Base-by-base conservation (phyloP, 2,888 invertebrate genomes). In the Caenorhabditis sp. region DNA sequence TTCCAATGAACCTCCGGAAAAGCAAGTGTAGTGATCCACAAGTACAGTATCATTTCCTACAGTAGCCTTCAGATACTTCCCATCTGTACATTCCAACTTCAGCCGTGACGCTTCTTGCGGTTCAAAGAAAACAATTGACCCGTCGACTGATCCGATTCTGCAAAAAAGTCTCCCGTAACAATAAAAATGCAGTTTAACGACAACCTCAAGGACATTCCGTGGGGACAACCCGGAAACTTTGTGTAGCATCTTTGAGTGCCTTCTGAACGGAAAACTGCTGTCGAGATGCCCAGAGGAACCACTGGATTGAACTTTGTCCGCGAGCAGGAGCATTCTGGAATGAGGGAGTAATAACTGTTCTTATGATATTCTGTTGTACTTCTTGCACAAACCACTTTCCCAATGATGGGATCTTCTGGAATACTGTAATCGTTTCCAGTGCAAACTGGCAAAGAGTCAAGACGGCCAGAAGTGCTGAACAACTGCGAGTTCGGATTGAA, bases 11-110 rank as follows among this genome's bases (percentile, higher is more conserved):
- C 70, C 70, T 71, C 70, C 70, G 20, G 35, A n/a, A 37, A 71
- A 71, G 53, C 70, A 71, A 5, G 70, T 71, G 28, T 71, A 71
- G 47, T 50, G 61, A 1, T 61, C 40, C 2, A 71, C 53, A 13
- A 5, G 13, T 8, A 71, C 53, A 8, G 51, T 50, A 5, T 20
- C 51, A 8, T 61, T 40, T 6, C 61, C 70, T 8, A 71, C 13
- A 18, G 40, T 51, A 15, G 70, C 61, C 37, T 20, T 35, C n/a
- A 71, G 15, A 28, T 51, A 61, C 18, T 47, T 51, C 18, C 61
- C 61, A 61, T 71, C 61, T 3, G 20, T 18, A 50, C 70, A 71
- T 40, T 71, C 61, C 28, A 71, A 18, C 13, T 18, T 40, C 26
- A 51, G 37, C 1, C 20, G 15, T 18, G 37, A 51, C 13, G 70